These are phyloP conservation scores for Radopholus similis DNA, from an alignment of 1,140 invertebrate genomes.

Conservation along the genomic window DNA sequence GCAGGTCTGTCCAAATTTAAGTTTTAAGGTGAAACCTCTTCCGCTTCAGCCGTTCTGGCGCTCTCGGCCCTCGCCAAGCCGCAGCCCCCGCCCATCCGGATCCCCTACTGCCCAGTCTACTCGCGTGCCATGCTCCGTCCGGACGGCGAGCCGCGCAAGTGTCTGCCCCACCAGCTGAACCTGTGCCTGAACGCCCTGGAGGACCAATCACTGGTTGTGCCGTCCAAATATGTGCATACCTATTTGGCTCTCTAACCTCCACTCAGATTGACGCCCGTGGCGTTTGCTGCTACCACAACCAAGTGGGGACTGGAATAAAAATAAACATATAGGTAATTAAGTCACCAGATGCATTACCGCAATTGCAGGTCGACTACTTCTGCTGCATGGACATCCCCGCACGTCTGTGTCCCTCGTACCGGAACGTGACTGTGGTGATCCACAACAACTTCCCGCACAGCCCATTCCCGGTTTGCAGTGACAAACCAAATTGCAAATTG, in stretches of 20 bases:
- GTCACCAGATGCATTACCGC: not conserved
- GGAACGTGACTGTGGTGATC: conserved; percentile 58
- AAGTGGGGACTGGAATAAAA: conserved; percentile 10
- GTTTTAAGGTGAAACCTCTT: no score
- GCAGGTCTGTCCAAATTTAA: no score
- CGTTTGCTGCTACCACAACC: conserved; percentile 59
- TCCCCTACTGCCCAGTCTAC: conserved; percentile 28
- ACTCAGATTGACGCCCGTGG: conserved; percentile 23
- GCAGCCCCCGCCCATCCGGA: not conserved
- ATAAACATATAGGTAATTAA: not conserved
- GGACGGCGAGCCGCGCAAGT: conserved; percentile 57
- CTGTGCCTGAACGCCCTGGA: conserved; percentile 56
- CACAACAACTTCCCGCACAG: conserved; percentile 57
- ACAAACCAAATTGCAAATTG: not conserved
- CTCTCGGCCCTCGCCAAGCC: no score
- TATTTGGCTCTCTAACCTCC: conserved; percentile 2
- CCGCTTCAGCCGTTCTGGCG: no score
- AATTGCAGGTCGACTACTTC: conserved; percentile 51
- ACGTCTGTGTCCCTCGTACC: conserved; percentile 34
- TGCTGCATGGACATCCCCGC: conserved; percentile 53
- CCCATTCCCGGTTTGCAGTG: conserved; percentile 43
- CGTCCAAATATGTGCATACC: not conserved
- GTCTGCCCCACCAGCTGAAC: conserved; percentile 55
- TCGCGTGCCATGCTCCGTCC: conserved; percentile 34
- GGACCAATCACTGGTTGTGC: conserved; percentile 35